Evolutionary conservation across 2,113 vertebrate genomes (phyloP).

Genomic region (Ciconia stormi): DNA sequence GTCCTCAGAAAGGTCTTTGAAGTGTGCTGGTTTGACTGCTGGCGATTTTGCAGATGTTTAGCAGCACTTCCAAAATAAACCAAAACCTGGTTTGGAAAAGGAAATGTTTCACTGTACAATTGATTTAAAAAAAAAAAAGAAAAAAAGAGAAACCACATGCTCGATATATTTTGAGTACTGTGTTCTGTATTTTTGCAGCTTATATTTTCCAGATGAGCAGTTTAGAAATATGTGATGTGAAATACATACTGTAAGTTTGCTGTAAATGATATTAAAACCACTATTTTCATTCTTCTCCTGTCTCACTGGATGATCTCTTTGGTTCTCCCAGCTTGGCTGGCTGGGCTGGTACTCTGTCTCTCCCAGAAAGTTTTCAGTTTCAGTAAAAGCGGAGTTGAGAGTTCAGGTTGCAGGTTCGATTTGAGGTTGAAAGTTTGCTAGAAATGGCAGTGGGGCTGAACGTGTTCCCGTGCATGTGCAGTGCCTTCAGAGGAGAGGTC

Average conservation of each 20-base stretch:
- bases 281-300: constrained; percentile 82
- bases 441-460: not conserved
- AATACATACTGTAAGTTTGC: constrained; percentile 77
- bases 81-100: constrained; percentile 25
- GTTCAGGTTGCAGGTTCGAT: not conserved
- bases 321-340: not conserved
- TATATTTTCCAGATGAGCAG: constrained; percentile 80
- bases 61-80: constrained; percentile 45
- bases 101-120: constrained; percentile 16
- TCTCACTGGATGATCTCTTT: constrained; percentile 56
- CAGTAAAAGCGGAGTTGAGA: not conserved
- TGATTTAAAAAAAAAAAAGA: not conserved
- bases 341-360: not conserved
- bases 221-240: constrained; percentile 78
- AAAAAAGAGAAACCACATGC: constrained; percentile 59
- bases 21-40: constrained; percentile 1
- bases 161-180: constrained; percentile 73
- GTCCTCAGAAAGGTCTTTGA: constrained; percentile 44
- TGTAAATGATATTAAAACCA: constrained; percentile 81
- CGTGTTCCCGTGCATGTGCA: fast-evolving
- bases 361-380: not conserved
- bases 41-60: not conserved
- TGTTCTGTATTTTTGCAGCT: constrained; percentile 81
- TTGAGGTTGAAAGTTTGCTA: not conserved
- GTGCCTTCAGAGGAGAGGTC: not conserved